Conservation (phyloP, 2,888 invertebrate genomes). For the Drosophila macrospina region DNA sequence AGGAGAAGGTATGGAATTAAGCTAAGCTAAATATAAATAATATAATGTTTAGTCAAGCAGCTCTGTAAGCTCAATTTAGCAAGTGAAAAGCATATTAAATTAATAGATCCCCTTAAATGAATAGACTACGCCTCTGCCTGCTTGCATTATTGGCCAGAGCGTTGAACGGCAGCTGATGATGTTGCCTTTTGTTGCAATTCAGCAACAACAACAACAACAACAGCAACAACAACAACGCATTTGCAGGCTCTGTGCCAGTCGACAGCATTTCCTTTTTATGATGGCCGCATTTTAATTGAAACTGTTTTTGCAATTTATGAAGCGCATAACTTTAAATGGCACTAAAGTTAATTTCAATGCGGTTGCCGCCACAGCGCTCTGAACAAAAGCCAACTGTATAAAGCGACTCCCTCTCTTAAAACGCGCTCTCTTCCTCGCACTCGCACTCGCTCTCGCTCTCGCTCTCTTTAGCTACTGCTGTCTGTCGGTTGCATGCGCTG, state of each 20-base stretch:
- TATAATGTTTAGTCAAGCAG: no score
- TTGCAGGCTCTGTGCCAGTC: conserved; percentile 67
- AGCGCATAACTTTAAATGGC: conserved; percentile 80
- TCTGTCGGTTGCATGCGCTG: conserved; percentile 38
- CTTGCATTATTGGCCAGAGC: conserved; percentile 46
- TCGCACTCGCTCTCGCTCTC: background rate
- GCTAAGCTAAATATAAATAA: background rate
- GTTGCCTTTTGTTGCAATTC: conserved; percentile 54
- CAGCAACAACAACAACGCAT: conserved; percentile 46
- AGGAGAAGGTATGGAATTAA: background rate
- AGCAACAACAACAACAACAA: conserved; percentile 48
- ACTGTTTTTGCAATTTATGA: conserved; percentile 80
- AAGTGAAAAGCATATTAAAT: background rate
- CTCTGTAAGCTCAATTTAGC: no score
- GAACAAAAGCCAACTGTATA: conserved; percentile 62
- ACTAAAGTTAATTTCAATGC: conserved; percentile 80
- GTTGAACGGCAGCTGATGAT: conserved; percentile 44
- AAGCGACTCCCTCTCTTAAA: conserved; percentile 17
- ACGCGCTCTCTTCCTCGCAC: background rate
- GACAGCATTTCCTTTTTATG: conserved; percentile 80
- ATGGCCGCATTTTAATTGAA: conserved; percentile 80
- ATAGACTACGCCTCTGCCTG: conserved; percentile 31
- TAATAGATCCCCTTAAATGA: background rate
- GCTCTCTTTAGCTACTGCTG: background rate
- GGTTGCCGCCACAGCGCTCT: conserved; percentile 65